Percentiles rank a stretch among this genome's conserved stretches.
Conservation (phyloP, 2,113 vertebrate genomes). For the Muntiacus reevesi region DNA sequence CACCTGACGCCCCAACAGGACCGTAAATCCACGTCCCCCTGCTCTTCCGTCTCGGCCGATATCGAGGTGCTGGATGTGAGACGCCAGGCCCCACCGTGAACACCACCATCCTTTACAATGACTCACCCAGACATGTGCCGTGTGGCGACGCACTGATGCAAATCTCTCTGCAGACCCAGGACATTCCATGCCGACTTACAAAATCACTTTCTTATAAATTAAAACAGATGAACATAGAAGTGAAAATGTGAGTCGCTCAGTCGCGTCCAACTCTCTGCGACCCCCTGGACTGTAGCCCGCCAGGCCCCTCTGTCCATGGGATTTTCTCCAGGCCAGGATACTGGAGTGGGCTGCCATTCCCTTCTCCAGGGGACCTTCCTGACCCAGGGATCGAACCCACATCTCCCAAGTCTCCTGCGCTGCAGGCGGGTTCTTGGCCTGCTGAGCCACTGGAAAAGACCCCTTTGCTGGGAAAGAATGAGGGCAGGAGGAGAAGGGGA, state of each 20-base stretch:
- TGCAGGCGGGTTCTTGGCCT: neutral
- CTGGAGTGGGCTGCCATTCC: neutral
- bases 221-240: neutral
- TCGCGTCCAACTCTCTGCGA: neutral
- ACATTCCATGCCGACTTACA: neutral
- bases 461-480: neutral
- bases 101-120: neutral
- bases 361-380: neutral
- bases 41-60: neutral
- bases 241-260: neutral
- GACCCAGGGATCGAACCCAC: neutral
- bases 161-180: neutral
- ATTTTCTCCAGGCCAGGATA: neutral
- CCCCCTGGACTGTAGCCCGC: neutral
- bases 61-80: neutral
- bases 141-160: neutral
- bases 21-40: neutral
- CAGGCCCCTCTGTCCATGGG: neutral
- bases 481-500: neutral
- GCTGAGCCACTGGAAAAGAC: neutral
- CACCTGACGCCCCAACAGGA: neutral
- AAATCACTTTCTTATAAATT: neutral
- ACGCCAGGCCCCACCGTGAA: neutral
- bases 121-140: fast-evolving
- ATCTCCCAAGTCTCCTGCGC: neutral